These are phyloP conservation scores for Chloroceryle aenea DNA, from an alignment of 2,113 vertebrate species.

Conservation along the genomic window DNA sequence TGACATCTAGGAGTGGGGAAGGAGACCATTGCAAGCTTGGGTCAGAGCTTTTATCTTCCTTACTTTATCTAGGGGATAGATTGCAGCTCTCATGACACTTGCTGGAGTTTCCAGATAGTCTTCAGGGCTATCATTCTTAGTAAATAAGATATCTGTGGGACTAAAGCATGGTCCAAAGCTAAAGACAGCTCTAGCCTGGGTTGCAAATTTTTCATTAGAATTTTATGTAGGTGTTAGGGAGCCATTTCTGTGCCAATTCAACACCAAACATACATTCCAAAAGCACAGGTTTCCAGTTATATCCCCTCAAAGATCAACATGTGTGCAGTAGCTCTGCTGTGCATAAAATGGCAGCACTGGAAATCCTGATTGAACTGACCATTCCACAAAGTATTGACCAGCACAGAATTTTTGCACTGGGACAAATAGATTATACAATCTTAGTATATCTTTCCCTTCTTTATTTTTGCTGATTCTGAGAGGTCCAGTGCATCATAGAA, in stretches of 20 bases:
- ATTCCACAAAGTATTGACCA: neutral
- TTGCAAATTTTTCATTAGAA: neutral
- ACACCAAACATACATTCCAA: neutral
- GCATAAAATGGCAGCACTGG: neutral
- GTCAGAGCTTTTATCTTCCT: neutral
- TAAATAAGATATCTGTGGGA: neutral
- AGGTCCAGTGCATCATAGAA: neutral
- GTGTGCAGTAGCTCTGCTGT: neutral
- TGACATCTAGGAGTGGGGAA: neutral
- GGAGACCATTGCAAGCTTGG: neutral
- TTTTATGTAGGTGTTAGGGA: neutral
- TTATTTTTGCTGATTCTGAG: neutral
- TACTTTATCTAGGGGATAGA: neutral
- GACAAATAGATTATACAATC: neutral
- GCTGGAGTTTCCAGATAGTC: neutral
- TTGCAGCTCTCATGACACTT: neutral
- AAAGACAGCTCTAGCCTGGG: neutral
- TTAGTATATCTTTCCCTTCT: neutral
- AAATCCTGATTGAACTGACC: neutral
- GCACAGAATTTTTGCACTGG: neutral
- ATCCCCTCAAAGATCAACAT: neutral
- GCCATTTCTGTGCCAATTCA: neutral
- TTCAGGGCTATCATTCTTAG: neutral
- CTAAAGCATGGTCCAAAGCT: neutral
- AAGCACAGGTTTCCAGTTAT: neutral